These are phyloP conservation scores for Torymus tubicola DNA, from an alignment of 2,888 invertebrate species.

Conservation along the genomic window DNA sequence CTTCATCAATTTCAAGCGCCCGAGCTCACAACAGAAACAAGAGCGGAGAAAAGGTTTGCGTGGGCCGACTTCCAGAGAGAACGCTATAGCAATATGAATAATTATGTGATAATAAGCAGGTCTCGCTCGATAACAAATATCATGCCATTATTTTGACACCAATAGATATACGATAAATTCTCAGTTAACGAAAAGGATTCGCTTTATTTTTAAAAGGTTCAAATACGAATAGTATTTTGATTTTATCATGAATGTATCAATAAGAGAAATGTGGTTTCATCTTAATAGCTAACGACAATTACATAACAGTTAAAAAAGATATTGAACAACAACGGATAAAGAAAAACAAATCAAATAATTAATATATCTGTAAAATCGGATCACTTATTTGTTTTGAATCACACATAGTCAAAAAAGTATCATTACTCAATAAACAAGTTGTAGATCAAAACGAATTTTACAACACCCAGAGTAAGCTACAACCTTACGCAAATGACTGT, in stretches of 20 bases:
- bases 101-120: conserved; percentile 35
- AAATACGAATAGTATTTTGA: background rate
- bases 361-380: too few species aligned
- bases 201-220: background rate
- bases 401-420: too few species aligned
- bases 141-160: conserved; percentile 4
- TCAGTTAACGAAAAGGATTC: conserved; percentile 11
- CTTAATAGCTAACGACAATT: conserved; percentile 3
- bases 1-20: background rate
- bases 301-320: background rate
- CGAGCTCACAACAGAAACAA: background rate
- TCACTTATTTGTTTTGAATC: too few species aligned
- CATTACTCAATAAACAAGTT: too few species aligned
- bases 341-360: too few species aligned
- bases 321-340: background rate
- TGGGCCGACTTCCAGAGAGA: conserved; percentile 5
- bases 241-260: conserved; percentile 32
- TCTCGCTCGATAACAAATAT: conserved; percentile 27
- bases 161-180: conserved; percentile 15
- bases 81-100: conserved; percentile 27
- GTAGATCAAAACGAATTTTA: too few species aligned
- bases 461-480: too few species aligned
- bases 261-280: conserved; percentile 1
- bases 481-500: too few species aligned
- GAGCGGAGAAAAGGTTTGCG: background rate